These are phyloP conservation scores for Typhlichthys eigenmanni DNA, from an alignment of 2,797 vertebrate species.

Conservation along the genomic window DNA sequence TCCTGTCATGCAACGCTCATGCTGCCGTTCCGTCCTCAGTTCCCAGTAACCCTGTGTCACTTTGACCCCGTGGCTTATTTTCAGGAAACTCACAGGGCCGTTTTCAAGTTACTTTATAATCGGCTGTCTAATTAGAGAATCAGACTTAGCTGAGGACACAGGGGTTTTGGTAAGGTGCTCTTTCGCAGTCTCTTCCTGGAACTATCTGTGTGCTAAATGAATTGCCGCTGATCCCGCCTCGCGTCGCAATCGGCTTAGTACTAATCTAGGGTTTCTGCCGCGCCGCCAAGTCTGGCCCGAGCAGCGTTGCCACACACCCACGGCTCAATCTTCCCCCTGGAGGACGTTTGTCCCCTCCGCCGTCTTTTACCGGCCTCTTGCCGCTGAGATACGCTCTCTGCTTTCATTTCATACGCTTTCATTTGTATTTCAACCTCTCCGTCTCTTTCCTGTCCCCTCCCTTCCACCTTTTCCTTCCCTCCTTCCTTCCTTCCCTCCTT, in stretches of 20 bases:
- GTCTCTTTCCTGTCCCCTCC: not conserved
- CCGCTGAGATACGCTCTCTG: too few relatives aligned
- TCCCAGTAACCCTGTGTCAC: slow-evolving; percentile 11
- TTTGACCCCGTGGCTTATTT: slow-evolving; percentile 25
- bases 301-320: slow-evolving; percentile 32
- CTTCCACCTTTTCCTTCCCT: slow-evolving; percentile 25
- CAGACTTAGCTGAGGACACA: slow-evolving; percentile 28
- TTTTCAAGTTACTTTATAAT: slow-evolving; percentile 15
- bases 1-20: slow-evolving; percentile 41
- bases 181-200: slow-evolving; percentile 59
- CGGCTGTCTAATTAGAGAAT: slow-evolving; percentile 21
- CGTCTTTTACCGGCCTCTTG: not conserved
- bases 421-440: slow-evolving; percentile 8
- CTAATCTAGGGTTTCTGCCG: slow-evolving; percentile 67
- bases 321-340: not conserved
- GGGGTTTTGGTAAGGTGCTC: slow-evolving; percentile 36
- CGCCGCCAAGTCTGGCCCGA: slow-evolving; percentile 61
- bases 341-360: not conserved
- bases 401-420: not conserved
- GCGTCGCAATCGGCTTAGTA: slow-evolving; percentile 70
- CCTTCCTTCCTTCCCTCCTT: slow-evolving; percentile 5
- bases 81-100: slow-evolving; percentile 35
- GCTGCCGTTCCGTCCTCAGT: slow-evolving; percentile 39
- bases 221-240: slow-evolving; percentile 72
- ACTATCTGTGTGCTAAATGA: slow-evolving; percentile 73